Evolutionary conservation across 2,113 vertebrate genomes (phyloP), one percentile per base, ranked within the genome.

Genomic region (Otolemur garnettii): DNA sequence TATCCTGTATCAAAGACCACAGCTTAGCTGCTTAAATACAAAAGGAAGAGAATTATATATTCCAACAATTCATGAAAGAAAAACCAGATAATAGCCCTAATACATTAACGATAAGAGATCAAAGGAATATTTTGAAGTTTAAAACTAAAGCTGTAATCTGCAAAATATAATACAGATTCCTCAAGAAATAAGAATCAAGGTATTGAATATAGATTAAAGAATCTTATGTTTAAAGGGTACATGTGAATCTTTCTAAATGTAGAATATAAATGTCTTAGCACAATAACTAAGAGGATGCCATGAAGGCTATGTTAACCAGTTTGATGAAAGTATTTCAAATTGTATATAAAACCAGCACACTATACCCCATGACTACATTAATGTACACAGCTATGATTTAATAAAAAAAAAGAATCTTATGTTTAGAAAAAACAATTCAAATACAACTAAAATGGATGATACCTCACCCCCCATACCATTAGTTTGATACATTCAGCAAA

Each of bases 141-240:
- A 92, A 94, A 87, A 91, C 59, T 38, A 87, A 92, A 66, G 7
- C 33, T 66, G 81, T 87, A 74, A 81, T 69, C n/a, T 74, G 17
- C 11, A 94, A 90, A 80, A 53, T 90, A 82, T 18, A 93, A 80
- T 72, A 66, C 21, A 88, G 68, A 53, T 35, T 24, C 8, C 66
- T 69, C 82, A 87, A 64, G 53, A 62, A 86, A 57, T 26, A 38
- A 86, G 18, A 60, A 60, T 66, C 0, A 18, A 38, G 38, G 38
- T 38, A 38, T 38, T 38, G 38, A 38, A 38, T 38, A 74, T 26
- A 72, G 60, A 85, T 50, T 55, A 82, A 87, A 91, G 26, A 38
- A 38, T 38, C 38, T 38, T 38, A 38, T 38, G 38, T 38, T 38
- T 38, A 38, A 38, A 38, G 38, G 38, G 38, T 38, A 38, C 38